phyloP scores from a whole-genome alignment of 2,888 invertebrate species.

The Tipula helvola region DNA sequence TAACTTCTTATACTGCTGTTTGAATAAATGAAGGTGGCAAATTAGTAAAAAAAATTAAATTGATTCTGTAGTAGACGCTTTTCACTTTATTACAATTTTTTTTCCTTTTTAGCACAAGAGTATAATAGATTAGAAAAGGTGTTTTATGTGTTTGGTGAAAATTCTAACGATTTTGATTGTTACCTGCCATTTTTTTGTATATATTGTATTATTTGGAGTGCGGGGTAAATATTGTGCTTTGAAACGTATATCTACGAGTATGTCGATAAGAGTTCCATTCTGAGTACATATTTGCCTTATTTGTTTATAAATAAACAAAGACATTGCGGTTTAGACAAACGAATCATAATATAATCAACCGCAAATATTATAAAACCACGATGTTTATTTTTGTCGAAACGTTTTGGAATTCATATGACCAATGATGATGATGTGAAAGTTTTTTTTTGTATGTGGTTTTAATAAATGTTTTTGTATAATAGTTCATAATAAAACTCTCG shows the following conservation, averaged over 20 bases:
- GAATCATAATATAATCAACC: not conserved
- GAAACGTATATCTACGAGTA: not conserved
- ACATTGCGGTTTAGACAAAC: not conserved
- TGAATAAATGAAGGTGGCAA: not conserved
- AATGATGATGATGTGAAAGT: not conserved
- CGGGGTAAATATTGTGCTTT: not conserved
- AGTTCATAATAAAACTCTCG: too few relatives aligned
- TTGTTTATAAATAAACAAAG: not conserved
- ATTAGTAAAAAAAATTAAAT: not conserved
- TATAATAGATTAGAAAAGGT: not conserved
- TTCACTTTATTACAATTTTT: not conserved
- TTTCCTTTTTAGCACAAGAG: not conserved
- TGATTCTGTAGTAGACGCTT: not conserved
- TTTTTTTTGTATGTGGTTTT: not conserved
- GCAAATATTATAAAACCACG: not conserved
- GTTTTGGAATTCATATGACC: not conserved
- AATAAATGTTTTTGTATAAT: too few relatives aligned
- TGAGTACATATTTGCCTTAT: not conserved
- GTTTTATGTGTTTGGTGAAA: not conserved
- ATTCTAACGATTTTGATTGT: not conserved
- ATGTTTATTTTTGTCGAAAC: not conserved
- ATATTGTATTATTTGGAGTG: not conserved
- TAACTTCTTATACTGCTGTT: not conserved
- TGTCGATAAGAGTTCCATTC: not conserved
- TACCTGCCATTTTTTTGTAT: too few relatives aligned